phyloP scores from a whole-genome alignment of 2,888 invertebrate species.

The Perithous albicinctus region DNA sequence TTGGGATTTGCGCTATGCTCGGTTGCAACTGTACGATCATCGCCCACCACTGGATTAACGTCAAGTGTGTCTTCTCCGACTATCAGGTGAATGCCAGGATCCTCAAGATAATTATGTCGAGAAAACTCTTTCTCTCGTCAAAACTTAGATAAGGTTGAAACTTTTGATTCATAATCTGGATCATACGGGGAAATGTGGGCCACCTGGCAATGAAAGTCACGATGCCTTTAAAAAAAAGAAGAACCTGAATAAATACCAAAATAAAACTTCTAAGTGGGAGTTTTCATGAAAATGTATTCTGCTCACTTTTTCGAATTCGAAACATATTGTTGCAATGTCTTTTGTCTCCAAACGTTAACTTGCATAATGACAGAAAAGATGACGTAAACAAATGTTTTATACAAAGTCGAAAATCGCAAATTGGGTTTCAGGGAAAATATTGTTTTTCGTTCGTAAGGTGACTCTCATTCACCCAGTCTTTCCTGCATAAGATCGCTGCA shows the following conservation, averaged over 20 bases:
- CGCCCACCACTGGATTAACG: conserved; percentile 87
- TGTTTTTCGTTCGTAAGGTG: neutral
- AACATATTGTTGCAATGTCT: neutral
- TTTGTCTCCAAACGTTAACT: neutral
- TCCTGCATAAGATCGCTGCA: neutral
- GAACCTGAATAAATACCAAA: neutral
- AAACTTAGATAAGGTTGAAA: neutral
- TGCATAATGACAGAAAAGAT: neutral
- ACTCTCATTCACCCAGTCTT: neutral
- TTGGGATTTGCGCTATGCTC: conserved; percentile 86
- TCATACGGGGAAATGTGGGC: neutral
- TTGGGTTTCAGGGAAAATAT: neutral
- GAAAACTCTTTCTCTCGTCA: neutral
- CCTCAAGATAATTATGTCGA: conserved; percentile 18
- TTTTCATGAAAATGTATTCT: no score
- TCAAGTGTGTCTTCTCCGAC: conserved; percentile 88
- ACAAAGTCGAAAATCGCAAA: neutral
- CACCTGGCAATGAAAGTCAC: neutral
- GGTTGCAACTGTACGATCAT: conserved; percentile 88
- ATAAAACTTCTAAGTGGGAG: neutral
- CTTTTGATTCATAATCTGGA: neutral
- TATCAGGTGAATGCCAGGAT: conserved; percentile 86
- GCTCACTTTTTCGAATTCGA: no score
- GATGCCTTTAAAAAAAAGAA: neutral
- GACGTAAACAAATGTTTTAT: no score